Percentiles rank a stretch among this genome's conserved stretches.
Evolutionary conservation across 1,140 invertebrate genomes (phyloP).

Genomic region (Drosophila carrolli): DNA sequence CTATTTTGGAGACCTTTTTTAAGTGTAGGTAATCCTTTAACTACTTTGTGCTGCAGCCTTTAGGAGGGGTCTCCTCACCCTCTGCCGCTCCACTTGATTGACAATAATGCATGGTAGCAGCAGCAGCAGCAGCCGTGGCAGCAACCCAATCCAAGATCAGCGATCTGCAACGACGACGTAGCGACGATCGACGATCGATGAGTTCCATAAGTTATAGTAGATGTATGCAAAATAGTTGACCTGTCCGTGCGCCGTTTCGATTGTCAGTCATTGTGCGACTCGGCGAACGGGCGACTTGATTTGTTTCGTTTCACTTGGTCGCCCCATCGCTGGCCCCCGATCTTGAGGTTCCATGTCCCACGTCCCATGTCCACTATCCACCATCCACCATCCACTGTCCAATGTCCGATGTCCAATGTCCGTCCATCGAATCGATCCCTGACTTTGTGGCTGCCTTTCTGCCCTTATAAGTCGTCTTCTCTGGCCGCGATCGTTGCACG

Average conservation of each 20-base stretch:
- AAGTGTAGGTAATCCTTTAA: conserved; percentile 73
- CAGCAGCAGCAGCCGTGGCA: conserved; percentile 33
- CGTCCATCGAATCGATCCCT: conserved; percentile 47
- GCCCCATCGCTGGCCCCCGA: conserved; percentile 31
- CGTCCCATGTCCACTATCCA: conserved; percentile 18
- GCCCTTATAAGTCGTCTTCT: conserved; percentile 76
- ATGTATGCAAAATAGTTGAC: conserved; percentile 84
- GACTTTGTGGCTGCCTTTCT: conserved; percentile 55
- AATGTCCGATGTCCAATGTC: conserved; percentile 10
- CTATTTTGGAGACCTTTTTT: neutral
- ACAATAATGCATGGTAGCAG: conserved; percentile 83
- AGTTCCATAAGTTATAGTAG: conserved; percentile 79
- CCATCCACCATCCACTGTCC: neutral
- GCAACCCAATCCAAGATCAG: conserved; percentile 48
- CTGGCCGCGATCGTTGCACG: conserved; percentile 55
- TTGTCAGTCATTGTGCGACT: conserved; percentile 79
- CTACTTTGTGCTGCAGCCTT: conserved; percentile 51
- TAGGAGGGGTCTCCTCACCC: conserved; percentile 4
- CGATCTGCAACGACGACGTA: conserved; percentile 49
- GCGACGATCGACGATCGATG: conserved; percentile 57
- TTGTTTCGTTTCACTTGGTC: conserved; percentile 82
- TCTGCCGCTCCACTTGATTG: conserved; percentile 69
- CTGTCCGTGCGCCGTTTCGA: conserved; percentile 78
- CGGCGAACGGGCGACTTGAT: conserved; percentile 69
- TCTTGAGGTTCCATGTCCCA: conserved; percentile 22